Base-by-base conservation (phyloP, 92 coral and sea anemone genomes). In the Meandrina meandrites region DNA sequence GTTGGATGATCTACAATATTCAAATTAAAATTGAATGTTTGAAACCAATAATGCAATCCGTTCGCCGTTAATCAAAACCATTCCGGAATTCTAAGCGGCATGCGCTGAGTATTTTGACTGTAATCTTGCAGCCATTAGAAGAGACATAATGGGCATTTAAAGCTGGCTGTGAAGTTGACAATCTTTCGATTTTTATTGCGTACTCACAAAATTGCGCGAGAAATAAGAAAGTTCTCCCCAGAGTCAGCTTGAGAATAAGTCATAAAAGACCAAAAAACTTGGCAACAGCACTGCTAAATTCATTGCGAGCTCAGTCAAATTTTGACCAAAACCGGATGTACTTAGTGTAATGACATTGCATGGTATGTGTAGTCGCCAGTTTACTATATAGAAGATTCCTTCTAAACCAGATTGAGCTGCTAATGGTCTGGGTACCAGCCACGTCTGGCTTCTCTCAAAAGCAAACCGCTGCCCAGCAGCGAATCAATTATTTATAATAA, bases 401-500 rank as follows among this genome's bases (percentile, higher is more conserved):
- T 34, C 34, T n/a, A 32, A 1, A 64, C 70, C 70, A 3, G 70
- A 64, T 72, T 18, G 48, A 19, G 47, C 50, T 72, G 24, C 47
- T 11, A 34, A 34, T 19, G 27, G 47, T 6, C 77, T 72, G 28
- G 77, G 28, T 32, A 78, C 69, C n/a, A 54, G 66, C 47, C 24
- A 54, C 12, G 51, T 53, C 2, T 53, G 30, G n/a, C 79, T 36
- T 51, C 34, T 75, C 42, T 18, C 22, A 77, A 37, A n/a, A n/a
- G n/a, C n/a, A n/a, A 78, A 24, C 47, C 76, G 76, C 88, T 77
- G 88, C 88, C 88, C 88, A 77, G 88, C 88, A 76, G 88, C 88
- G 57, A 75, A 66, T 40, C 37, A 75, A 75, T 53, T 37, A 40
- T 60, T 66, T 47, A 22, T 82, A 16, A 36, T 71, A 40, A 48